Base-by-base conservation (phyloP, 2,888 invertebrate genomes). In the Lypha dubia region DNA sequence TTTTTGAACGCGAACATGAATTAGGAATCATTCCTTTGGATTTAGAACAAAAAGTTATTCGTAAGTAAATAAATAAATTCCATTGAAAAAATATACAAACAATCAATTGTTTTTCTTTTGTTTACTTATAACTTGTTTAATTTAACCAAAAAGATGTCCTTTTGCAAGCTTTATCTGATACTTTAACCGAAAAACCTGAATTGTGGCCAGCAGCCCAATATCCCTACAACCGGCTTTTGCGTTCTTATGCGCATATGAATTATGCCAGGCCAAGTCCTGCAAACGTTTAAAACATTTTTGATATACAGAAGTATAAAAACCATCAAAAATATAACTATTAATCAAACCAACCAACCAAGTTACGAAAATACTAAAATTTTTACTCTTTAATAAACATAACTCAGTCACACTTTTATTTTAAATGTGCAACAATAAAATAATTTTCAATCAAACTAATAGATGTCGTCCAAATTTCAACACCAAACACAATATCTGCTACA, bases 11-110 rank as follows among this genome's bases (percentile, higher is more conserved):
- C 5, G 96, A 96, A 90, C 95, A 95, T 1, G 95, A 95, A 89
- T 93, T 95, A 86, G 96, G 96, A 28, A 94, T 95, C 87, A 95
- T 96, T 86, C 95, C 96, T 0, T 93, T 95, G 86, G 94, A 94
- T 80, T 93, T 96, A 87, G 95, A 96, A 91, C 96, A 96, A 93
- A 96, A 95, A 93, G 95, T 96, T 68, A 93, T 96, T 82, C 95
- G 96, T 96, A 91, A 88, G 90, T 88, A 46, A 0, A 53, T 88
- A 46, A 0, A 53, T 67, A n/a, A 56, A 17, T 38, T 13, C 46
- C 4, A 20, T 35, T 20, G 0, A 46, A 75, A 41, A 41, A 70
- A 67, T 17, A 7, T 22, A 9, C n/a, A n/a, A 38, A 11, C 1
- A 38, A 38, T 38, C 2, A 3, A n/a, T 24, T 35, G 17, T 22